Percentiles rank a stretch among this genome's conserved stretches.
These are phyloP conservation scores for Drosophila anceps DNA, from an alignment of 2,888 invertebrate genomes.

Conservation along the genomic window DNA sequence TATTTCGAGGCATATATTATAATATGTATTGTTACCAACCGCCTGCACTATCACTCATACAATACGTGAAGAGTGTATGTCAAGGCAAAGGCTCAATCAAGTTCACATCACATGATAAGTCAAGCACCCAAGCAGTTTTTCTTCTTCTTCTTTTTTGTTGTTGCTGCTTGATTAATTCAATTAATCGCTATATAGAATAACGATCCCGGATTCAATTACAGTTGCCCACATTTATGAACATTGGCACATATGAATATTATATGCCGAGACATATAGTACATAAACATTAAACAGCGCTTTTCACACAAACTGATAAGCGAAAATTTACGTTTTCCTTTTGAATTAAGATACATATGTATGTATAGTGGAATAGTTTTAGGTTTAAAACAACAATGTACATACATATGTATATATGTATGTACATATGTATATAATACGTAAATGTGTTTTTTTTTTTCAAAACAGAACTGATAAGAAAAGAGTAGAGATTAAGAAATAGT, in stretches of 20 bases:
- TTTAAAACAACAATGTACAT: not conserved
- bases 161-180: conserved; percentile 67
- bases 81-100: conserved; percentile 64
- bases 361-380: not conserved
- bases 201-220: conserved; percentile 70
- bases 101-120: conserved; percentile 67
- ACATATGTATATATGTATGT: too few relatives aligned
- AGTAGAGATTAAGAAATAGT: conserved; percentile 8
- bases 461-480: conserved; percentile 29
- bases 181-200: conserved; percentile 60
- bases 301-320: conserved; percentile 24
- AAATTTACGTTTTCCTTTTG: not conserved
- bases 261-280: conserved; percentile 11
- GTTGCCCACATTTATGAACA: conserved; percentile 5
- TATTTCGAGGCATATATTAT: not conserved
- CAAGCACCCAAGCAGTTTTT: conserved; percentile 18
- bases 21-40: conserved; percentile 50
- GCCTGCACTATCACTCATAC: conserved; percentile 44
- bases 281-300: not conserved
- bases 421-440: not conserved
- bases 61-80: conserved; percentile 54
- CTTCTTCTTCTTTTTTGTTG: conserved; percentile 10
- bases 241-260: not conserved
- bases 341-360: too few relatives aligned
- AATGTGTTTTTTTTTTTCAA: not conserved